Conservation (phyloP, 2,113 vertebrate genomes). For the Lepus americanus region DNA sequence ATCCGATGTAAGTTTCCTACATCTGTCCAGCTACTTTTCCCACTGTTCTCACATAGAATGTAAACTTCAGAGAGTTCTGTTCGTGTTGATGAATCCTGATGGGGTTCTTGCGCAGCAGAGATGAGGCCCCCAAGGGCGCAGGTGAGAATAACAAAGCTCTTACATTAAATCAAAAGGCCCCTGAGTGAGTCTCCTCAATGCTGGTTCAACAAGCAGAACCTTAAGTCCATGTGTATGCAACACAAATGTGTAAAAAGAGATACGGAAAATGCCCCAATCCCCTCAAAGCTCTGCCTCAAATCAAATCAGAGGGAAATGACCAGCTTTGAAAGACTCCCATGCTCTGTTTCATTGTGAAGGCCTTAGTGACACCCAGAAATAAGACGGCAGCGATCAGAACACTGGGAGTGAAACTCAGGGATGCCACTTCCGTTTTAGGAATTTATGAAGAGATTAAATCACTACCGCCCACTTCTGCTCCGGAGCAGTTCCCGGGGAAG, state of each 20-base stretch:
- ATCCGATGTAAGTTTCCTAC: constrained; percentile 7
- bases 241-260: constrained; percentile 67
- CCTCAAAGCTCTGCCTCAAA: constrained; percentile 21
- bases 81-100: constrained; percentile 73
- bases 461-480: neutral
- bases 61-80: constrained; percentile 71
- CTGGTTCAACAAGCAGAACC: constrained; percentile 76
- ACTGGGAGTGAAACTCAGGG: neutral
- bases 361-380: neutral
- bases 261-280: neutral
- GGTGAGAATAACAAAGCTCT: constrained; percentile 77
- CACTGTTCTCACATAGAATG: constrained; percentile 61
- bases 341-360: constrained; percentile 40
- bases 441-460: constrained; percentile 60
- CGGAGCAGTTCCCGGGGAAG: neutral
- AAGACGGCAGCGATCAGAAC: constrained; percentile 53
- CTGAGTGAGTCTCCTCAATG: constrained; percentile 72
- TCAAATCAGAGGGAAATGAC: constrained; percentile 31
- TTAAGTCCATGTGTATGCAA: constrained; percentile 37
- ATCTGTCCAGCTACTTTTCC: neutral
- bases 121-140: constrained; percentile 56
- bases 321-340: constrained; percentile 37
- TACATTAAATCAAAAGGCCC: constrained; percentile 76
- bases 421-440: constrained; percentile 58
- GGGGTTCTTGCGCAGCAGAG: constrained; percentile 65